phyloP scores from a whole-genome alignment of 2,888 invertebrate species.

The Noctua comes region DNA sequence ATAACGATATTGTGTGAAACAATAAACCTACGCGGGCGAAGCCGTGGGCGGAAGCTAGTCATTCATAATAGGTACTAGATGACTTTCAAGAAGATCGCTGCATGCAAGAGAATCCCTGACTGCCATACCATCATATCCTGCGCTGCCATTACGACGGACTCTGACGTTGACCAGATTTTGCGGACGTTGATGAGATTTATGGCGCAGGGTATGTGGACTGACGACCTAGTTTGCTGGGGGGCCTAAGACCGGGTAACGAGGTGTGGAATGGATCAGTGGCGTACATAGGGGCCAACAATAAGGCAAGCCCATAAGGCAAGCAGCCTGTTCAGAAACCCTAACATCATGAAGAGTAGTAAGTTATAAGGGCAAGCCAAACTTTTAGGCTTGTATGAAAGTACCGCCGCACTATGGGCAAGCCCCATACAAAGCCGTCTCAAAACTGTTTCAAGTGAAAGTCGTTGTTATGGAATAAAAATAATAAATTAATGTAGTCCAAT shows the following conservation, averaged over 20 bases:
- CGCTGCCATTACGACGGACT: neutral
- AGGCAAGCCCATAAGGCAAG: too few relatives aligned
- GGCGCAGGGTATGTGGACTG: neutral
- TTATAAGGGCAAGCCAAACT: too few relatives aligned
- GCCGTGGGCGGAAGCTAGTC: neutral
- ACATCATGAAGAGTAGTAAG: too few relatives aligned
- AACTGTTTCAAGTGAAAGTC: too few relatives aligned
- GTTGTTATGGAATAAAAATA: too few relatives aligned
- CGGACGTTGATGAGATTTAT: neutral
- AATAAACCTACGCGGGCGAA: neutral
- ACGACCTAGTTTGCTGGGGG: neutral
- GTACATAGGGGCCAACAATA: too few relatives aligned
- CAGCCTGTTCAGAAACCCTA: too few relatives aligned
- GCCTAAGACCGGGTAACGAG: neutral
- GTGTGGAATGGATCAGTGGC: neutral
- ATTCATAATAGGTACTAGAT: too few relatives aligned
- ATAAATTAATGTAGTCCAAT: too few relatives aligned
- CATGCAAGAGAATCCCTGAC: neutral
- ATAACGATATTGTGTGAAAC: neutral
- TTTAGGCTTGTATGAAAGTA: too few relatives aligned
- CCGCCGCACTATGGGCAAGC: too few relatives aligned
- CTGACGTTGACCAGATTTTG: neutral
- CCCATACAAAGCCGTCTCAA: too few relatives aligned
- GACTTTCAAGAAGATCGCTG: neutral
- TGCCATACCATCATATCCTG: neutral